Percentiles rank a stretch among this genome's conserved stretches.
phyloP scores from a whole-genome alignment of 2,888 invertebrate genomes.

The Noctua fimbriata region DNA sequence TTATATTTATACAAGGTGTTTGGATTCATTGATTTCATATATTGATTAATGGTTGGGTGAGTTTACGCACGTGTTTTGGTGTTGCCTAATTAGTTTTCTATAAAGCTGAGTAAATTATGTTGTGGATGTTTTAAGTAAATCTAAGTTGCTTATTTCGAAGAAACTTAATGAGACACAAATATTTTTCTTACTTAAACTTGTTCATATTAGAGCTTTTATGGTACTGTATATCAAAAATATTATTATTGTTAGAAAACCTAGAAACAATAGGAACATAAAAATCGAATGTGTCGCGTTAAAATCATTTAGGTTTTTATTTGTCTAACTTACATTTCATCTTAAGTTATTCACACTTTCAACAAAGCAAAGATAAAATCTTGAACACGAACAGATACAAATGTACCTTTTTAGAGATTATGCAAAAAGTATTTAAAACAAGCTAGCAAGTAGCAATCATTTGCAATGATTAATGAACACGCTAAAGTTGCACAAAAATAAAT shows the following conservation, averaged over 20 bases:
- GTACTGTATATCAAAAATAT: neutral
- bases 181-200: neutral
- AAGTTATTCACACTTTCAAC: neutral
- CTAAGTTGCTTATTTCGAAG: neutral
- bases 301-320: neutral
- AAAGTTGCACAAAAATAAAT: conserved; percentile 61
- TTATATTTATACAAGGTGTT: conserved; percentile 28
- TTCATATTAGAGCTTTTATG: neutral
- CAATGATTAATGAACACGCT: conserved; percentile 58
- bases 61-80: neutral
- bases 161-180: neutral
- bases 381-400: conserved; percentile 32
- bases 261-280: neutral
- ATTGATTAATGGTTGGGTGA: conserved; percentile 1
- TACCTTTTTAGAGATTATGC: conserved; percentile 35
- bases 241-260: neutral
- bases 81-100: neutral
- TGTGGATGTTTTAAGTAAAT: neutral
- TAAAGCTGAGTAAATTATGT: neutral
- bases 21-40: conserved; percentile 14
- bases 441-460: conserved; percentile 53
- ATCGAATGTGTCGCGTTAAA: neutral
- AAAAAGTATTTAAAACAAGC: conserved; percentile 48
- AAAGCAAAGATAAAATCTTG: neutral
- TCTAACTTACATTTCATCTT: neutral